These are phyloP conservation scores for Rosalia funebris DNA, from an alignment of 2,888 invertebrate genomes.

Conservation along the genomic window DNA sequence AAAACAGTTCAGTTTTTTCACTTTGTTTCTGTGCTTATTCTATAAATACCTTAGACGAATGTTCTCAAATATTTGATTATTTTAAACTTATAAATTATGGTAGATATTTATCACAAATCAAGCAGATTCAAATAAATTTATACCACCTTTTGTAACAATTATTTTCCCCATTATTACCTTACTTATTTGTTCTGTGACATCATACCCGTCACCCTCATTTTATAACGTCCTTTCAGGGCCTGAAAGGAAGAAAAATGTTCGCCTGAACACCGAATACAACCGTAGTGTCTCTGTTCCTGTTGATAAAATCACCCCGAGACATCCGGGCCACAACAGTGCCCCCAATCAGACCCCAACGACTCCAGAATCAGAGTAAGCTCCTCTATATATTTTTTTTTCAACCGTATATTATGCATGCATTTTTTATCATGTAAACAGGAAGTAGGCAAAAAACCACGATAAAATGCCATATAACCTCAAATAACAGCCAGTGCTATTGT, in stretches of 20 bases:
- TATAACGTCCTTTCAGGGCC: conserved; percentile 68
- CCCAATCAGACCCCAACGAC: conserved; percentile 73
- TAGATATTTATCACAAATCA: no score
- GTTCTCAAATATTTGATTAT: no score
- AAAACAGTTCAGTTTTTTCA: no score
- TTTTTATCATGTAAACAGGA: conserved; percentile 18
- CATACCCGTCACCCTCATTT: no score
- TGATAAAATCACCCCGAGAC: conserved; percentile 70
- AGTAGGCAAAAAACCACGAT: conserved; percentile 19
- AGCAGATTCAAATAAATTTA: no score
- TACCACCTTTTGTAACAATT: no score
- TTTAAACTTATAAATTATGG: no score
- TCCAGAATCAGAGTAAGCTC: conserved; percentile 76
- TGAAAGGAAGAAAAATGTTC: conserved; percentile 74
- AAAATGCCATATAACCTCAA: conserved; percentile 26
- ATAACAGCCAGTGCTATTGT: conserved; percentile 19
- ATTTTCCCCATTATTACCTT: no score
- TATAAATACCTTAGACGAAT: no score
- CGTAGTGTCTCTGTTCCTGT: conserved; percentile 90
- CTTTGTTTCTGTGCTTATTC: no score
- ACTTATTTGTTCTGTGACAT: no score
- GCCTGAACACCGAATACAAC: conserved; percentile 78
- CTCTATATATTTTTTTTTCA: conserved; percentile 6
- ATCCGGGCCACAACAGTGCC: conserved; percentile 66
- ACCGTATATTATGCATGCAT: conserved; percentile 1